Conservation (phyloP, 1,140 invertebrate genomes). For the Chrysomallon squamiferum region DNA sequence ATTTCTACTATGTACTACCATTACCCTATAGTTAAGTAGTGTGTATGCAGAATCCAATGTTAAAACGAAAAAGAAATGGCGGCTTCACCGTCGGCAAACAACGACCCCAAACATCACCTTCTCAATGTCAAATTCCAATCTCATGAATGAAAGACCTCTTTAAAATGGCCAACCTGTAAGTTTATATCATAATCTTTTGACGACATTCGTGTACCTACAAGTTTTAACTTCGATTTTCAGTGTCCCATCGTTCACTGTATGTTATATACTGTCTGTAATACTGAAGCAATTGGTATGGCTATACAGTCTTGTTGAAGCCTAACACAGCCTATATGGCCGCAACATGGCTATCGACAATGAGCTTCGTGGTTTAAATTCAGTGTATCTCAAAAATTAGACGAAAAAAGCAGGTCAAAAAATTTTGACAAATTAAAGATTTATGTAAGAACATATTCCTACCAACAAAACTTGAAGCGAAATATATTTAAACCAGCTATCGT, state of each 20-base stretch:
- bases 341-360: slow-evolving; percentile 22
- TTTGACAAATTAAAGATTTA: neutral
- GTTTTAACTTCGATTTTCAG: slow-evolving; percentile 17
- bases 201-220: slow-evolving; percentile 8
- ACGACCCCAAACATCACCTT: slow-evolving; percentile 54
- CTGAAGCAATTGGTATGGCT: slow-evolving; percentile 31
- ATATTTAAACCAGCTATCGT: neutral
- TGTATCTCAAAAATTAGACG: neutral
- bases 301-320: slow-evolving; percentile 21
- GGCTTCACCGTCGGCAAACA: slow-evolving; percentile 33
- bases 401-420: slow-evolving; percentile 1
- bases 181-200: slow-evolving; percentile 16
- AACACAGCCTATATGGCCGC: slow-evolving; percentile 16
- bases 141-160: slow-evolving; percentile 52
- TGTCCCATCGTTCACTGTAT: slow-evolving; percentile 32
- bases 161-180: slow-evolving; percentile 35
- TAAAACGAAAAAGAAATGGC: slow-evolving; percentile 4
- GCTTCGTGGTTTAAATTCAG: slow-evolving; percentile 2
- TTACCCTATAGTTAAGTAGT: slow-evolving; percentile 4
- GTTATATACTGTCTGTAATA: slow-evolving; percentile 37
- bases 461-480: neutral
- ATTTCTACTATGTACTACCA: slow-evolving; percentile 1
- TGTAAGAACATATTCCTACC: neutral
- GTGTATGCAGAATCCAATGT: slow-evolving; percentile 4
- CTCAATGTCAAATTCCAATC: slow-evolving; percentile 46